phyloP scores from a whole-genome alignment of 2,113 vertebrate genomes.

The Toxotes jaculatrix region DNA sequence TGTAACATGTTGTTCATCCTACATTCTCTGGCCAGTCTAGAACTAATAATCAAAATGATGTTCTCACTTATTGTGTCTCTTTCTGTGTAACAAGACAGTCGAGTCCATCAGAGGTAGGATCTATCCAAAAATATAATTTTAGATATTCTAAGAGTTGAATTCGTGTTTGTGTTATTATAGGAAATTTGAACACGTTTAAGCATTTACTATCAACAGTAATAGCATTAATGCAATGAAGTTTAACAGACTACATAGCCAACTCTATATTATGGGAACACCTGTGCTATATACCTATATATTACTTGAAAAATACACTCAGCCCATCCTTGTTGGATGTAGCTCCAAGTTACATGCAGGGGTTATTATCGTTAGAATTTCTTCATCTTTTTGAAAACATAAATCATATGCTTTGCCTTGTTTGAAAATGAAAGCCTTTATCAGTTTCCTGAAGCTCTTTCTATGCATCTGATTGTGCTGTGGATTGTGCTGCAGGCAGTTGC shows the following conservation, averaged over 20 bases:
- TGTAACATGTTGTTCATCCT: not conserved
- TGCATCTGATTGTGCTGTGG: constrained; percentile 7
- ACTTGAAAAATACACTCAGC: not conserved
- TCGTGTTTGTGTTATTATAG: too few species aligned
- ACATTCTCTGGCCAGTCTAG: not conserved
- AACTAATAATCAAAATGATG: not conserved
- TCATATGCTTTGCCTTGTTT: not conserved
- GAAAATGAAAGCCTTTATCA: constrained; percentile 5
- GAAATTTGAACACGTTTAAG: too few species aligned
- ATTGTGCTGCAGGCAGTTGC: not conserved
- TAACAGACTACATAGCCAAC: not conserved
- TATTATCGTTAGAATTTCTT: not conserved
- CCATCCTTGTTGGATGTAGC: not conserved
- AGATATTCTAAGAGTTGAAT: too few species aligned
- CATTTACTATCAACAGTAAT: not conserved
- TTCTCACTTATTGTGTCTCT: not conserved
- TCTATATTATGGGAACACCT: not conserved
- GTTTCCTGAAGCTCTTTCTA: not conserved
- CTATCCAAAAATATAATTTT: too few species aligned
- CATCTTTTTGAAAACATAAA: not conserved
- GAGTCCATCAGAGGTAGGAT: too few species aligned
- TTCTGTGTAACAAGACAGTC: too few species aligned
- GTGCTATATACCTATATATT: not conserved
- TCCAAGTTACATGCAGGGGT: not conserved
- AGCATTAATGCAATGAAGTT: not conserved